Base-by-base conservation (phyloP, 2,888 invertebrate species). In the Tenthredo notha region DNA sequence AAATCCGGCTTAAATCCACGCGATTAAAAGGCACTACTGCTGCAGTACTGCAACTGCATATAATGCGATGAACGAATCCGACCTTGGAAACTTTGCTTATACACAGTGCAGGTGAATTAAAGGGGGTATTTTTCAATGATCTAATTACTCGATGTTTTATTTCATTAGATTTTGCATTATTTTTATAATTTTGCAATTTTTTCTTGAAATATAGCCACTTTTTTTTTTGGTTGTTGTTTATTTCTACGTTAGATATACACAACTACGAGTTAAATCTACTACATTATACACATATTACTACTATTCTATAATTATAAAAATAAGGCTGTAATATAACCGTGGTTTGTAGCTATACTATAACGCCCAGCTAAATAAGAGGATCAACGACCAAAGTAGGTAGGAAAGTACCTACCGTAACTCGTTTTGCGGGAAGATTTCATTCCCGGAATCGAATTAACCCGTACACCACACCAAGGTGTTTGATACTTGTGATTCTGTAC, bases 391-490 rank as follows among this genome's bases (percentile, higher is more conserved):
- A 72, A 72, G 72, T 72, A 40, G 72, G 72, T 43, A 72, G 72
- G 72, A 43, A 72, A 72, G 50, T 77, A 77, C 77, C 50, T 33
- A 18, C 50, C 25, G 50, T 33, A 77, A 77, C 77, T 77, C 77
- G 77, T 77, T 77, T 50, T 77, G 18, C 77, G 50, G 50, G 25
- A 77, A 50, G 50, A 77, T 77, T 77, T 77, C 50, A 77, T 77
- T 54, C 77, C 77, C 25, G 50, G 77, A 77, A 77, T 77, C 77
- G 77, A 50, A 72, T 72, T 72, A 72, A 72, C 40, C 40, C 40
- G 72, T 15, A 5, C 29, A 5, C 29, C 29, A 29, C n/a, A 29
- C 10, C 12, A 1, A 1, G 70, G 15, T 37, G 70, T 15, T n/a
- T 18, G 4, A 10, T 72, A 40, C n/a, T 37, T 21, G 21, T 25